These are phyloP conservation scores for Ormyrus nitidulus DNA, from an alignment of 2,888 invertebrate genomes.

Conservation along the genomic window DNA sequence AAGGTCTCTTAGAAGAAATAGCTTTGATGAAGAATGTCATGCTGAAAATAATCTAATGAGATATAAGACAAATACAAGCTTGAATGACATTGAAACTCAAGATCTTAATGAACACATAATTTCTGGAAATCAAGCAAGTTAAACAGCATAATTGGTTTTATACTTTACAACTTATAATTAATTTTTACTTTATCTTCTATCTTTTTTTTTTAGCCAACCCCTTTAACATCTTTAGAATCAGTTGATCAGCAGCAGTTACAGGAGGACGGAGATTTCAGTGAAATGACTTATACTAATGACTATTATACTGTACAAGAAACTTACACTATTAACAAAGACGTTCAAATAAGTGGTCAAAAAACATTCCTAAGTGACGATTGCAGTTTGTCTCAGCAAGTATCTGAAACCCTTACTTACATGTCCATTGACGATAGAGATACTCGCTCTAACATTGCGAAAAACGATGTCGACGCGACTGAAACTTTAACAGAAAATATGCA, in stretches of 20 bases:
- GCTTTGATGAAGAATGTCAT: conserved; percentile 66
- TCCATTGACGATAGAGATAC: conserved; percentile 58
- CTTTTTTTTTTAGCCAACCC: conserved; percentile 31
- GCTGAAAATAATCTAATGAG: conserved; percentile 67
- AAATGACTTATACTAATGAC: conserved; percentile 51
- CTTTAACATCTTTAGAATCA: conserved; percentile 45
- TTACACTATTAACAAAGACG: conserved; percentile 47
- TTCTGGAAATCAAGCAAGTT: conserved; percentile 31
- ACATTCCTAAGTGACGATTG: conserved; percentile 41
- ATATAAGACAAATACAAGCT: conserved; percentile 69
- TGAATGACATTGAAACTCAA: conserved; percentile 68
- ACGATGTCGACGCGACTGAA: conserved; percentile 30
- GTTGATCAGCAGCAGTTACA: conserved; percentile 34
- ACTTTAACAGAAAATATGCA: conserved; percentile 24
- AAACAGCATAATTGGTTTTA: too few species aligned
- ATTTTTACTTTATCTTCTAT: not conserved
- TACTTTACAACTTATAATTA: not conserved
- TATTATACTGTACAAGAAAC: conserved; percentile 56
- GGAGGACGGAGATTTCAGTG: conserved; percentile 51
- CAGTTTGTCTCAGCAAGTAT: conserved; percentile 52
- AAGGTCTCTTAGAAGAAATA: conserved; percentile 68
- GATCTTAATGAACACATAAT: conserved; percentile 37
- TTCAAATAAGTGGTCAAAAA: conserved; percentile 34
- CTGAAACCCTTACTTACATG: conserved; percentile 59
- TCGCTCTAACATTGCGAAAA: conserved; percentile 21